Conservation (phyloP, 2,797 vertebrate species). For the Chaenodraco wilsoni region DNA sequence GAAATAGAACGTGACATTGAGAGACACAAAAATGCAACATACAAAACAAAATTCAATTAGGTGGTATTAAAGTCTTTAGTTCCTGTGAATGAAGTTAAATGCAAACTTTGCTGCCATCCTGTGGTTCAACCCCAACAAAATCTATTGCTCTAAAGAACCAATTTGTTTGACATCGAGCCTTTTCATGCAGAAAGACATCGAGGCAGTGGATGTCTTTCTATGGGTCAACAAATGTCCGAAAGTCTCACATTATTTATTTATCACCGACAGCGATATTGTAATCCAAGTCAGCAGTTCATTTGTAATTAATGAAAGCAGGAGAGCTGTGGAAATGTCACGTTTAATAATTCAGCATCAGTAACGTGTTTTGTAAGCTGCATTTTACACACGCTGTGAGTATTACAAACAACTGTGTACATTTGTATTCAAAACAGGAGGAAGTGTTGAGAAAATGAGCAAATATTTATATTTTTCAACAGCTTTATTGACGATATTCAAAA, state of each 20-base stretch:
- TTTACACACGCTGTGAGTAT: slow-evolving; percentile 45
- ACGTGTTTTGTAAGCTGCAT: slow-evolving; percentile 59
- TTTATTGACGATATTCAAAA: neutral
- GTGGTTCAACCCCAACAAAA: slow-evolving; percentile 44
- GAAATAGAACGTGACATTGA: neutral
- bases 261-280: slow-evolving; percentile 33
- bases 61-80: neutral
- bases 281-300: slow-evolving; percentile 51
- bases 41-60: neutral
- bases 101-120: slow-evolving; percentile 66
- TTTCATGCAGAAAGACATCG: slow-evolving; percentile 13
- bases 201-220: slow-evolving; percentile 28
- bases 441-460: neutral
- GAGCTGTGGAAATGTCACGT: slow-evolving; percentile 38
- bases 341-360: slow-evolving; percentile 69
- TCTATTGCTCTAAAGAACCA: neutral
- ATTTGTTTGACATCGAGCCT: slow-evolving; percentile 26
- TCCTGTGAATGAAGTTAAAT: neutral
- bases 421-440: neutral
- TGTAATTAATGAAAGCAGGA: slow-evolving; percentile 64
- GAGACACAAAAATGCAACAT: no score
- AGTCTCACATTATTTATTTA: slow-evolving; percentile 64
- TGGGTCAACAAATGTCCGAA: slow-evolving; percentile 51
- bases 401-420: slow-evolving; percentile 2
- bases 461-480: slow-evolving; percentile 3